These are phyloP conservation scores for Harpagus bidentatus DNA, from an alignment of 2,113 vertebrate species.

Conservation along the genomic window DNA sequence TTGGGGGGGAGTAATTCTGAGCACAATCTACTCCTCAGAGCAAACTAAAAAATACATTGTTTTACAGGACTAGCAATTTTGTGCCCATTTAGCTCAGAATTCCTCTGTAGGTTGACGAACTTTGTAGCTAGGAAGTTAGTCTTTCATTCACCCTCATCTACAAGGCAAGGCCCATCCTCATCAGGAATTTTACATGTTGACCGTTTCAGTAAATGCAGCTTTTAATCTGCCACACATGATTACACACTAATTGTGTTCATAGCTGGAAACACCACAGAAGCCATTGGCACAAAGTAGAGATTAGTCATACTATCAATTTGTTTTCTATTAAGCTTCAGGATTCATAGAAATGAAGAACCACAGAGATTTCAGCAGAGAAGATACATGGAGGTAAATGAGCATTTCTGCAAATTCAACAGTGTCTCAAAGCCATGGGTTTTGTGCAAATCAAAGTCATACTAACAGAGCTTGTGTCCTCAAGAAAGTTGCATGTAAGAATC, in stretches of 20 bases:
- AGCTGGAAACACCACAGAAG: conserved; percentile 6
- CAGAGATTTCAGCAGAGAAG: background rate
- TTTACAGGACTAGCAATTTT: background rate
- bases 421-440: background rate
- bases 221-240: background rate
- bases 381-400: background rate
- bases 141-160: background rate
- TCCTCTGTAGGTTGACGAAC: background rate
- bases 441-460: background rate
- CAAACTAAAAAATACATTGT: background rate
- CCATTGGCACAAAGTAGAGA: background rate
- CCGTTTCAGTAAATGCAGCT: background rate
- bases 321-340: conserved; percentile 8
- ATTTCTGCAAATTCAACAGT: background rate
- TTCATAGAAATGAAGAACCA: background rate
- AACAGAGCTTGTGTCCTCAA: background rate
- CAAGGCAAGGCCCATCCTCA: background rate
- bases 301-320: conserved; percentile 9
- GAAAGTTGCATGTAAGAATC: background rate
- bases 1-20: background rate
- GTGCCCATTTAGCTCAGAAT: background rate
- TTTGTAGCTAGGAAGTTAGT: background rate
- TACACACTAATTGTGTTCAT: background rate
- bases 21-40: background rate
- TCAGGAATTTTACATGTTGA: background rate